phyloP scores from a whole-genome alignment of 2,113 vertebrate species.

The Laticauda colubrina region DNA sequence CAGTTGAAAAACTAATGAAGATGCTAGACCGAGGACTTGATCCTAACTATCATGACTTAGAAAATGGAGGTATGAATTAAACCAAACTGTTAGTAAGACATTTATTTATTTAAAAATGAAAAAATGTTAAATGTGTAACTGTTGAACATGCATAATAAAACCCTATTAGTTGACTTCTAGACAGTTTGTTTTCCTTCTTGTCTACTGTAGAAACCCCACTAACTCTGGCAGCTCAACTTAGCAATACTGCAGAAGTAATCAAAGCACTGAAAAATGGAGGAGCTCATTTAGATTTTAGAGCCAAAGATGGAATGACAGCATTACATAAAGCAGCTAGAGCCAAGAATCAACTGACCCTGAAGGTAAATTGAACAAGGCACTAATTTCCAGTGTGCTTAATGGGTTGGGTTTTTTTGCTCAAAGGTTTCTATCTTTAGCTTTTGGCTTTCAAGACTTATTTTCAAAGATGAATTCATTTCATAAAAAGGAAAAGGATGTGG shows the following conservation, averaged over 20 bases:
- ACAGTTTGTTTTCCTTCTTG: slow-evolving; percentile 21
- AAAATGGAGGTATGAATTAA: slow-evolving; percentile 83
- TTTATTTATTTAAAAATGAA: slow-evolving; percentile 3
- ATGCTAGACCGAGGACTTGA: slow-evolving; percentile 91
- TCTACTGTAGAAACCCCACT: slow-evolving; percentile 82
- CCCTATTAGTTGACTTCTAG: not conserved
- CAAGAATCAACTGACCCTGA: slow-evolving; percentile 81
- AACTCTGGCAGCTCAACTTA: slow-evolving; percentile 83
- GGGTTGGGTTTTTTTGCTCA: not conserved
- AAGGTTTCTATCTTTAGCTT: not conserved
- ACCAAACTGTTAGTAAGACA: not conserved
- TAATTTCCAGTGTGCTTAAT: not conserved
- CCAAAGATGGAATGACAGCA: slow-evolving; percentile 90
- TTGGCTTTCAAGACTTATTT: not conserved
- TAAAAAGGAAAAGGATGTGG: not conserved
- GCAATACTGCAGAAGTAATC: slow-evolving; percentile 78
- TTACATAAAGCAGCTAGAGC: slow-evolving; percentile 88
- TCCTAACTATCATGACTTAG: slow-evolving; percentile 91
- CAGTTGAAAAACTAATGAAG: slow-evolving; percentile 86
- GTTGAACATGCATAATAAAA: not conserved
- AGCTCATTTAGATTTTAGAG: slow-evolving; percentile 92
- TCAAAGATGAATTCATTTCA: not conserved
- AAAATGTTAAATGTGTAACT: not conserved
- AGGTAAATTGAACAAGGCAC: slow-evolving; percentile 66
- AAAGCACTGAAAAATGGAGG: slow-evolving; percentile 86